These are phyloP conservation scores for Pygoscelis adeliae DNA, from an alignment of 2,113 vertebrate species.

Conservation along the genomic window DNA sequence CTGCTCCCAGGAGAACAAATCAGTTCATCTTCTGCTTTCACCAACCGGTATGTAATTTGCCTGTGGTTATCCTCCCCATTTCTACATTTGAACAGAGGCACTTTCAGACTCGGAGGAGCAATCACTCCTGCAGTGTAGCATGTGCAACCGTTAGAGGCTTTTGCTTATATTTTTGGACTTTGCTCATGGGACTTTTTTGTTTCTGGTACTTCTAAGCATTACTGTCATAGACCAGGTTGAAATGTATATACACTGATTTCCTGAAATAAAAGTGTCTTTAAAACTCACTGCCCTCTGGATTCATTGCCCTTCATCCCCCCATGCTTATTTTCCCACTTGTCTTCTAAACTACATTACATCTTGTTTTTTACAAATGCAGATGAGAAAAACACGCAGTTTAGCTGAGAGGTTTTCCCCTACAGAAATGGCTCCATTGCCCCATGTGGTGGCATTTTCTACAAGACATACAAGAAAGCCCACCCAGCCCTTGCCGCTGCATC, in stretches of 20 bases:
- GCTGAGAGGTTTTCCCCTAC: not conserved
- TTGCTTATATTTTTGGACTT: not conserved
- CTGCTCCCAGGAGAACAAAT: not conserved
- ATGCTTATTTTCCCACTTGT: not conserved
- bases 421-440: not conserved
- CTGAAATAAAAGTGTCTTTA: not conserved
- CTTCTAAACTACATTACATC: not conserved
- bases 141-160: accelerated
- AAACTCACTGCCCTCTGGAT: not conserved
- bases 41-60: not conserved
- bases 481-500: not conserved
- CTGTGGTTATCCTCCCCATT: not conserved
- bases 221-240: not conserved
- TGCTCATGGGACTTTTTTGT: not conserved
- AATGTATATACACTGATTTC: not conserved
- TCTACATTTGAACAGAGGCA: not conserved
- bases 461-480: too few relatives aligned
- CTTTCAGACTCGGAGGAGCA: not conserved
- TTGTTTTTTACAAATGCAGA: not conserved
- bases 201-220: not conserved
- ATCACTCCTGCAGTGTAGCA: not conserved
- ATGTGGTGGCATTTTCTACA: not conserved
- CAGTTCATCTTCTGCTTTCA: not conserved
- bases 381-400: not conserved
- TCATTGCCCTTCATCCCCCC: not conserved